Evolutionary conservation across 2,113 vertebrate genomes (phyloP).

Genomic region (Chaetura pelagica): DNA sequence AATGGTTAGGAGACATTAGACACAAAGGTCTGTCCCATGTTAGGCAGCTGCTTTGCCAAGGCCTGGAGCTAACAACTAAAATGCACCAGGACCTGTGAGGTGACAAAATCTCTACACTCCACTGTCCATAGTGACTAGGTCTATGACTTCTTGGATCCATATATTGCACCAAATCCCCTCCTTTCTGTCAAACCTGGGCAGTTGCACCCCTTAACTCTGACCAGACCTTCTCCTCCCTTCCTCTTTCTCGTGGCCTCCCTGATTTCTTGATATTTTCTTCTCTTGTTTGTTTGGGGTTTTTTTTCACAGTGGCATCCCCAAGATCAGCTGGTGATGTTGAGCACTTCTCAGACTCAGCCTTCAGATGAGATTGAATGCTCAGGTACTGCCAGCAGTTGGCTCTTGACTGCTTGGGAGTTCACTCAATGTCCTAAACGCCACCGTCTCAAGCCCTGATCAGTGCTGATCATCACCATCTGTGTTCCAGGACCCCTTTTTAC

Average conservation of each 20-base stretch:
- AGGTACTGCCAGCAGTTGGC: accelerated
- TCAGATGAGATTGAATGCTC: not conserved
- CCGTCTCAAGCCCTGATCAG: not conserved
- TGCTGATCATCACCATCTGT: not conserved
- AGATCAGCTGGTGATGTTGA: not conserved
- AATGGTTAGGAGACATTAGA: not conserved
- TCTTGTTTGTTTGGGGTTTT: not conserved
- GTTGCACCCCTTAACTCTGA: not conserved
- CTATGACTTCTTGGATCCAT: not conserved
- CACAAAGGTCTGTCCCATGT: accelerated
- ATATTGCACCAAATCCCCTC: not conserved
- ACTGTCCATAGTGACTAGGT: not conserved
- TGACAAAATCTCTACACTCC: not conserved
- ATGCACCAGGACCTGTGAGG: not conserved
- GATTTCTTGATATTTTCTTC: not conserved
- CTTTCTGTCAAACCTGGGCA: not conserved
- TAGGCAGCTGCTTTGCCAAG: not conserved
- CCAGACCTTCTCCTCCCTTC: not conserved
- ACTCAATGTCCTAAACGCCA: not conserved
- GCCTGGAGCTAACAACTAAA: not conserved
- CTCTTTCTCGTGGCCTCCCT: not conserved
- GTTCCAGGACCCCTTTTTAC: not conserved
- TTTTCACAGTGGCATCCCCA: accelerated
- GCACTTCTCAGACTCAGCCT: not conserved
- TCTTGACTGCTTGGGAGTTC: not conserved